phyloP scores from a whole-genome alignment of 2,888 invertebrate genomes.

The Branchellion lobata region DNA sequence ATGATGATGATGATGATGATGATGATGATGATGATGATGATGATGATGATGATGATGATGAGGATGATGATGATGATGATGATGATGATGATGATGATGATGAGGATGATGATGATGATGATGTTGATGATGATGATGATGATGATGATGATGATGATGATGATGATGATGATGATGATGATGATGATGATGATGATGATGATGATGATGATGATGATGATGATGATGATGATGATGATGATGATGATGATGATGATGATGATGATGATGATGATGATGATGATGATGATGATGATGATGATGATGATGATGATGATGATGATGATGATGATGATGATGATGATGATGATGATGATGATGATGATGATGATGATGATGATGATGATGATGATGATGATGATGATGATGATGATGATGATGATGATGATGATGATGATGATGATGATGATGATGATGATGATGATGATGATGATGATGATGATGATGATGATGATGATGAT shows the following conservation, averaged over 20 bases:
- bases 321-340: slow-evolving; percentile 35
- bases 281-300: not conserved
- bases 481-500: slow-evolving; percentile 8
- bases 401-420: slow-evolving; percentile 17
- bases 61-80: no score
- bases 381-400: slow-evolving; percentile 41
- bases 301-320: not conserved
- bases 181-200: slow-evolving; percentile 38
- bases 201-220: slow-evolving; percentile 6
- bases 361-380: slow-evolving; percentile 32
- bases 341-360: slow-evolving; percentile 47
- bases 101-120: not conserved
- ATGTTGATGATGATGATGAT: slow-evolving; percentile 49
- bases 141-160: slow-evolving; percentile 26
- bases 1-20: slow-evolving; percentile 34
- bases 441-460: no score
- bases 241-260: no score
- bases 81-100: slow-evolving; percentile 5
- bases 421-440: no score
- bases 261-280: not conserved
- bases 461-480: not conserved
- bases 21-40: not conserved
- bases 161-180: slow-evolving; percentile 37
- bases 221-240: no score
- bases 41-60: no score